These are phyloP conservation scores for Copidosoma floridanum DNA, from an alignment of 1,140 invertebrate species.

Conservation along the genomic window DNA sequence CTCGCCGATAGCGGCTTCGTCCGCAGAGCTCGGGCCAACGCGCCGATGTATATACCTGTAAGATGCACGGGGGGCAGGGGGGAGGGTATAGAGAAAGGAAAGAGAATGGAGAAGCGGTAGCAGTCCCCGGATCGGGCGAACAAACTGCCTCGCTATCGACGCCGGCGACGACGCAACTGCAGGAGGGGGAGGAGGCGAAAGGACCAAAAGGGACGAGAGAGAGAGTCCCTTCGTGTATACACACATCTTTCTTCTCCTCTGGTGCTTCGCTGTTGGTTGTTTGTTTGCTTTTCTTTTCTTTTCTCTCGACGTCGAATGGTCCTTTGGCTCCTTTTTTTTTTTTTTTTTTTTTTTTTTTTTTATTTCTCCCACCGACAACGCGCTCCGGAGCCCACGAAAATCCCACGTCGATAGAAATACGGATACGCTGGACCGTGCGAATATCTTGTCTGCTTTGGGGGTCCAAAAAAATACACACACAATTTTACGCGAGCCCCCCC, in stretches of 20 bases:
- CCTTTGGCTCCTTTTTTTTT: neutral
- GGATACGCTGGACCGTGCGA: too few species aligned
- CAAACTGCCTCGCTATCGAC: constrained; percentile 20
- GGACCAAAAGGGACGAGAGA: too few species aligned
- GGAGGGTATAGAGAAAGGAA: neutral
- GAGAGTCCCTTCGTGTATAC: too few species aligned
- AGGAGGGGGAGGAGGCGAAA: constrained; percentile 3
- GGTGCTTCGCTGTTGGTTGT: constrained; percentile 9
- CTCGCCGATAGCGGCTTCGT: neutral
- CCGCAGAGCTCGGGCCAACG: too few species aligned
- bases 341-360: neutral
- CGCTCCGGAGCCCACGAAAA: constrained; percentile 3
- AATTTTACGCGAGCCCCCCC: too few species aligned
- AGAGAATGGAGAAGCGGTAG: constrained; percentile 13
- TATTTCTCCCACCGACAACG: neutral
- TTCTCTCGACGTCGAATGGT: too few species aligned
- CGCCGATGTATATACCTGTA: neutral
- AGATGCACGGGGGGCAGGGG: neutral
- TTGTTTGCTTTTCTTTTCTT: neutral
- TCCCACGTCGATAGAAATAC: constrained; percentile 9
- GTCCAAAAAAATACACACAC: too few species aligned
- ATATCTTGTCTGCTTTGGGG: too few species aligned
- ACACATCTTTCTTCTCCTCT: too few species aligned
- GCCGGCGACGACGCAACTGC: neutral
- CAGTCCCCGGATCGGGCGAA: constrained; percentile 12